Evolutionary conservation across 2,113 vertebrate genomes (phyloP).

Genomic region (Cyphomyrus plagiostoma): DNA sequence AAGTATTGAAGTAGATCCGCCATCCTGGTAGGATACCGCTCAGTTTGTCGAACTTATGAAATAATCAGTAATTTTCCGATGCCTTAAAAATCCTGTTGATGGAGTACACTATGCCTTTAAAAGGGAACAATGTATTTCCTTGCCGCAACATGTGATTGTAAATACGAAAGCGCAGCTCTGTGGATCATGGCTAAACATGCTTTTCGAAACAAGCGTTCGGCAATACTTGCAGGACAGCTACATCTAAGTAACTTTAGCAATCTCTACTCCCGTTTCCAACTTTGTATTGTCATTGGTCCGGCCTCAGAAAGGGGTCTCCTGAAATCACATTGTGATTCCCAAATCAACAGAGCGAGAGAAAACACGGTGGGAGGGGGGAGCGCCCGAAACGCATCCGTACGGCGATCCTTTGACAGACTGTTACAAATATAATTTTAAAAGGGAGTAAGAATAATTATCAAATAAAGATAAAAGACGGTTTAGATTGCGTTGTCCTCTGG

Average conservation of each 20-base stretch:
- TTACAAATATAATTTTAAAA: not conserved
- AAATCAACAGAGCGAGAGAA: not conserved
- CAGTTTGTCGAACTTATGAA: slow-evolving; percentile 27
- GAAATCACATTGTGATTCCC: slow-evolving; percentile 9
- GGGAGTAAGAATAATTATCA: not conserved
- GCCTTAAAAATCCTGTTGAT: not conserved
- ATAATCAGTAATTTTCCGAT: not conserved
- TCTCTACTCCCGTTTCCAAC: not conserved
- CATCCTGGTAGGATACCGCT: slow-evolving; percentile 43
- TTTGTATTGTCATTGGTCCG: slow-evolving; percentile 14
- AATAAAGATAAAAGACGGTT: not conserved
- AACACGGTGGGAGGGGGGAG: not conserved
- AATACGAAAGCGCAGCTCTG: not conserved
- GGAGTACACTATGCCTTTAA: not conserved
- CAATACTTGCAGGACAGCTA: not conserved
- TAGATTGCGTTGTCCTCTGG: not conserved
- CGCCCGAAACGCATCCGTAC: not conserved
- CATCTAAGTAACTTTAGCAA: not conserved
- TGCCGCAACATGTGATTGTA: not conserved
- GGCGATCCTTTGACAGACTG: not conserved
- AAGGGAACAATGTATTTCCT: not conserved
- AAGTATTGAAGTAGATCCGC: slow-evolving; percentile 41
- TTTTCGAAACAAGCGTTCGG: not conserved
- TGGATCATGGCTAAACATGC: slow-evolving; percentile 28
- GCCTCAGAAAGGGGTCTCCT: not conserved